A percentile compares a stretch with the other conserved stretches of the same genome.
Conservation (phyloP, 2,888 invertebrate species). For the Laothoe populi region DNA sequence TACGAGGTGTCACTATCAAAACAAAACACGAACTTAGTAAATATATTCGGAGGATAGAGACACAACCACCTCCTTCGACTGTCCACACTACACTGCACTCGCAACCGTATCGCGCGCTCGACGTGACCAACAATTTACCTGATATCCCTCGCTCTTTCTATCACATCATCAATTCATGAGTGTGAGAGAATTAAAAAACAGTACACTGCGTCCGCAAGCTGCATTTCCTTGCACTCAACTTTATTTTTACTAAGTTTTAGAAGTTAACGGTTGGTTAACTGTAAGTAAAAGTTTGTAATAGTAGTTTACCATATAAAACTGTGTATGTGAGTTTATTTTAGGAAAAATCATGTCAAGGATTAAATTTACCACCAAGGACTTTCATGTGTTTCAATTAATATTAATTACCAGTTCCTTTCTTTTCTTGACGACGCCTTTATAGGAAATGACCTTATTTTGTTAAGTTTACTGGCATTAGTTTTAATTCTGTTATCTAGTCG, state of each 20-base stretch:
- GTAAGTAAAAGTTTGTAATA: neutral
- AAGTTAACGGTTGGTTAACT: slow-evolving; percentile 38
- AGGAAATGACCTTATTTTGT: neutral
- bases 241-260: slow-evolving; percentile 58
- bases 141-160: slow-evolving; percentile 58
- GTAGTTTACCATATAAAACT: neutral
- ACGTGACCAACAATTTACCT: slow-evolving; percentile 48
- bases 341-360: neutral
- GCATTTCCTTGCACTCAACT: slow-evolving; percentile 64
- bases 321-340: neutral
- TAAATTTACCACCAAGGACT: neutral
- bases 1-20: slow-evolving; percentile 58
- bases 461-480: too few relatives aligned
- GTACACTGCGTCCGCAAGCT: slow-evolving; percentile 31
- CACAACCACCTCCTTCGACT: slow-evolving; percentile 49
- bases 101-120: slow-evolving; percentile 30
- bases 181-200: neutral
- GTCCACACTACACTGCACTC: slow-evolving; percentile 60
- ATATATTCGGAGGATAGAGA: slow-evolving; percentile 59
- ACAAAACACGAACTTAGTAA: slow-evolving; percentile 79
- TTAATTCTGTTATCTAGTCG: too few relatives aligned
- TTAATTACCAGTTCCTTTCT: neutral
- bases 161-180: slow-evolving; percentile 29
- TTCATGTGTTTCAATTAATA: neutral
- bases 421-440: neutral